Percentiles rank a stretch among this genome's conserved stretches.
Conservation (phyloP, 2,797 vertebrate species). For the Perodicticus potto region DNA sequence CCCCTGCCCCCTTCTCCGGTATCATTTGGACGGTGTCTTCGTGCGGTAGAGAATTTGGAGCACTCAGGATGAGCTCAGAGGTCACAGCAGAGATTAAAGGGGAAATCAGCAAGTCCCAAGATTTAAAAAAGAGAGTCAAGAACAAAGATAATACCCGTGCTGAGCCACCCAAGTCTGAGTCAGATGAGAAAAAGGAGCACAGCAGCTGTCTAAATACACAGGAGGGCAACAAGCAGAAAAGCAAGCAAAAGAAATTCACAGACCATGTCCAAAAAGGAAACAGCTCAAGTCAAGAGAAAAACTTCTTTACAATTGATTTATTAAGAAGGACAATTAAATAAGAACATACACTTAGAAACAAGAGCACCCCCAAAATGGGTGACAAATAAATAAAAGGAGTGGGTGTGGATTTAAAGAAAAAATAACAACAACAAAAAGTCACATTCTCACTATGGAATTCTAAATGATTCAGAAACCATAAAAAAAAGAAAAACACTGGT, state of each 20-base stretch:
- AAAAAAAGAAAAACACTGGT: neutral
- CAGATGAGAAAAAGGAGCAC: neutral
- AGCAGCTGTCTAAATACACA: neutral
- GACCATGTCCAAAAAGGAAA: neutral
- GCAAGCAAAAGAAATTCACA: neutral
- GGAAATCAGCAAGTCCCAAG: neutral
- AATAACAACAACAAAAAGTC: neutral
- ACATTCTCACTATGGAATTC: neutral
- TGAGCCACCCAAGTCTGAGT: neutral
- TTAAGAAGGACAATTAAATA: neutral
- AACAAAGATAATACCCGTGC: neutral
- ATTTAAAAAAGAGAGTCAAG: neutral
- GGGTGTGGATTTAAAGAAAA: neutral
- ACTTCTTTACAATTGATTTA: neutral
- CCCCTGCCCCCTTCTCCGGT: neutral
- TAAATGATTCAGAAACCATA: neutral
- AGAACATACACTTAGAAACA: neutral
- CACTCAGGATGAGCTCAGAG: neutral
- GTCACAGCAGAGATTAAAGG: neutral
- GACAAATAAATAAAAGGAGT: neutral
- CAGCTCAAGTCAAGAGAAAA: neutral
- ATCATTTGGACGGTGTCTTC: neutral
- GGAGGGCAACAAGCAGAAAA: neutral
- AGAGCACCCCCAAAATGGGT: neutral
- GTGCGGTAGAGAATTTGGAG: neutral